Base-by-base conservation (phyloP, 2,888 invertebrate genomes). In the Lydus trimaculatus region DNA sequence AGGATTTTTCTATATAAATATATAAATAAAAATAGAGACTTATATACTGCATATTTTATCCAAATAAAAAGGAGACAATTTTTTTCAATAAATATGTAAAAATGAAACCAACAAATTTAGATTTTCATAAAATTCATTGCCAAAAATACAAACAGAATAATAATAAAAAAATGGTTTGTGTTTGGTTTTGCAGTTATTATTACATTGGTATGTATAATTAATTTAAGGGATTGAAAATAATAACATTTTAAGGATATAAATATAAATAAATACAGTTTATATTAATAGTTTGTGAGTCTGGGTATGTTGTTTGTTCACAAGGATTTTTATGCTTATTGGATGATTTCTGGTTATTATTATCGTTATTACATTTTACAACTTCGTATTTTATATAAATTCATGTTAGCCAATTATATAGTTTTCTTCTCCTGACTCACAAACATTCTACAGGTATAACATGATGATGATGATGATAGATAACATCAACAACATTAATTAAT, bases 31-130 rank as follows among this genome's bases (percentile, higher is more conserved):
- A 72, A 73, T 71, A 72, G 72, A 74, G 36, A 52, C 25, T 76
- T 78, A 74, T 72, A n/a, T n/a, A n/a, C n/a, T n/a, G n/a, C n/a
- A n/a, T n/a, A 71, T 79, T 79, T 79, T 77, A 69, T 73, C 75
- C 75, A 71, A 72, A 66, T 58, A 63, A 65, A 73, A 74, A 77
- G 79, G 76, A 76, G 73, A 75, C 72, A 71, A 15, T 28, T 28
- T 56, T 78, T 75, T 66, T 73, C 58, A 73, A 73, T 76, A n/a
- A 28, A n/a, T n/a, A n/a, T n/a, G n/a, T n/a, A n/a, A n/a, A n/a
- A n/a, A 56, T 72, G 73, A 78, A 31, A 52, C n/a, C 73, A 70
- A 75, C 76, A 76, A 77, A 77, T 75, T 77, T 77, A 72, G 56
- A 56, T 77, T 78, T n/a, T 76, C 73, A 39, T 61, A 61, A 71